A percentile compares a stretch with the other conserved stretches of the same genome.
Conservation (phyloP, 2,113 vertebrate genomes). For the Nycticryphes semicollaris region DNA sequence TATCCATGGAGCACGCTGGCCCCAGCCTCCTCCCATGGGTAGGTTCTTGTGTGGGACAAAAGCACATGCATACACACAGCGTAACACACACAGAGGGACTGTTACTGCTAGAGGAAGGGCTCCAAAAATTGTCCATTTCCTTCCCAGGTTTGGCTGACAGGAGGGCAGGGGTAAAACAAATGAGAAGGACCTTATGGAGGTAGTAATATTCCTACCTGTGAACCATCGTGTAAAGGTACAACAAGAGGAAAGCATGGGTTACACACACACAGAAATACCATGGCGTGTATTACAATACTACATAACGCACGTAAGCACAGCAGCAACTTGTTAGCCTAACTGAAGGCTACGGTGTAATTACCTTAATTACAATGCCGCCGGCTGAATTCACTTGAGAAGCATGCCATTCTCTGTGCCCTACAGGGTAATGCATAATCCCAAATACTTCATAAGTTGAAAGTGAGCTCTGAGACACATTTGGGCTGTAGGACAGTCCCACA, state of each 20-base stretch:
- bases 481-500: background rate
- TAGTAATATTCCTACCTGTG: conserved; percentile 3
- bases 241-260: conserved; percentile 16
- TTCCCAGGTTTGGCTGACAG: background rate
- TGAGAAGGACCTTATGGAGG: background rate
- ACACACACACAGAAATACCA: background rate
- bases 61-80: no score
- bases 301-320: conserved; percentile 18
- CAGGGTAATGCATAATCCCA: conserved; percentile 19
- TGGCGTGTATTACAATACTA: conserved; percentile 21
- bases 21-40: background rate
- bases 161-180: background rate
- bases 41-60: no score
- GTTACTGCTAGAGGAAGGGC: background rate
- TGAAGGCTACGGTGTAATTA: conserved; percentile 40
- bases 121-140: background rate
- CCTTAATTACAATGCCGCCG: background rate
- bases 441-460: background rate
- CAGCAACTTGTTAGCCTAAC: conserved; percentile 21
- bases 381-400: conserved; percentile 43
- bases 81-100: background rate
- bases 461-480: background rate
- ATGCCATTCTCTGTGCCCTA: conserved; percentile 29
- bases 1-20: background rate
- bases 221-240: background rate